Evolutionary conservation across 92 coral and sea anemone species (phyloP), one percentile per base, ranked within the genome.

Genomic region (Epizoanthus illoricatus): DNA sequence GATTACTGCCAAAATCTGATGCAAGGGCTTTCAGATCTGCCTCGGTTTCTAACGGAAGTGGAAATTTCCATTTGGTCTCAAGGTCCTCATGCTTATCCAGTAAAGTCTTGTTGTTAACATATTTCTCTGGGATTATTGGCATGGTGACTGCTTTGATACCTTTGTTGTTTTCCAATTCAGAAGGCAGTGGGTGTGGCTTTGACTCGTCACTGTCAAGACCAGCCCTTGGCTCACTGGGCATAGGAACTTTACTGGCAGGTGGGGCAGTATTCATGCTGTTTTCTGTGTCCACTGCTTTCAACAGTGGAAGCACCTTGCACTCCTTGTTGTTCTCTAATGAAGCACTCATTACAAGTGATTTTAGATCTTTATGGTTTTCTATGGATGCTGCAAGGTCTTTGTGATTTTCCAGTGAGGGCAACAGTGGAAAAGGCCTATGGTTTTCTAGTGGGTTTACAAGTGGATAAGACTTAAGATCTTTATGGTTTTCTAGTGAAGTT

Each of bases 41-140:
- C 17, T 64, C 60, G 28, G 39, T 78, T 52, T 78, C 71, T n/a
- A 78, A 2, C 12, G 57, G 33, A 62, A 63, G 49, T 20, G 54
- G 67, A 42, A 41, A 64, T 9, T 20, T 45, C 61, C 82, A 78
- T 63, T 78, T 56, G 17, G 28, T 49, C 65, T 63, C 71, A 6
- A 45, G 41, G 54, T 64, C 71, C 7, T 42, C n/a, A 0, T 45
- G 54, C 12, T 19, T 45, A 10, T 78, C 82, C 3, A 18, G 59
- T 8, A 19, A 54, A 17, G 47, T 28, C n/a, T 62, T 78, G 41
- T 78, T 60, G 47, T 61, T 63, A 28, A 16, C 24, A 16, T 78
- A 59, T 63, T 78, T 70, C 65, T 78, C 82, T 7, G 72, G 82
- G 24, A 59, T 78, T 3, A 59, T 40, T 4, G 72, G 82, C 43